phyloP scores from a whole-genome alignment of 2,888 invertebrate species.

The Agonopterix arenella region DNA sequence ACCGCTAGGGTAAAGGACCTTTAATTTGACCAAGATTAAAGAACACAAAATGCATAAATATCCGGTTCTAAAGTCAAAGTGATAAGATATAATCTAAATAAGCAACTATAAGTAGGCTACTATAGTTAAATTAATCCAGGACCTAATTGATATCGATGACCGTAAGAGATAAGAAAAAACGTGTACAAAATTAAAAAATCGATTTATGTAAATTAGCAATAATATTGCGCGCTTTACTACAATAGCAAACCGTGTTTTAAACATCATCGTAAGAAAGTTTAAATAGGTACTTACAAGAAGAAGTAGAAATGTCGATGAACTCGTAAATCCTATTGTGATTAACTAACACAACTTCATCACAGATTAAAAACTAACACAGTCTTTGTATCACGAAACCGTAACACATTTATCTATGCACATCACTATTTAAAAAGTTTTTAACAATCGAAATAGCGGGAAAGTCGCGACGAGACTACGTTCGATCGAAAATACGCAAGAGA shows the following conservation, averaged over 20 bases:
- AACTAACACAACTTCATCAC: slow-evolving; percentile 27
- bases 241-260: not conserved
- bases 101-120: too few species aligned
- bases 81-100: too few species aligned
- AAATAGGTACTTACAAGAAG: slow-evolving; percentile 21
- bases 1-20: too few species aligned
- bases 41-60: too few species aligned
- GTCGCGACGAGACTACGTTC: slow-evolving; percentile 18
- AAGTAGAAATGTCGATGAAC: slow-evolving; percentile 37
- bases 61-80: too few species aligned
- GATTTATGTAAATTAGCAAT: not conserved
- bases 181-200: not conserved
- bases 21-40: too few species aligned
- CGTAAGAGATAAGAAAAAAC: not conserved
- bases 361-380: slow-evolving; percentile 16
- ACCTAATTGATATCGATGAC: not conserved
- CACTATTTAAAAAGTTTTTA: slow-evolving; percentile 44
- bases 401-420: slow-evolving; percentile 36
- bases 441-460: slow-evolving; percentile 35
- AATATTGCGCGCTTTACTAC: not conserved
- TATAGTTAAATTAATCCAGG: not conserved
- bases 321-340: slow-evolving; percentile 40
- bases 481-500: slow-evolving; percentile 10
- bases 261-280: not conserved
- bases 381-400: slow-evolving; percentile 34